Conservation (phyloP, 2,113 vertebrate genomes). For the Salvator merianae region DNA sequence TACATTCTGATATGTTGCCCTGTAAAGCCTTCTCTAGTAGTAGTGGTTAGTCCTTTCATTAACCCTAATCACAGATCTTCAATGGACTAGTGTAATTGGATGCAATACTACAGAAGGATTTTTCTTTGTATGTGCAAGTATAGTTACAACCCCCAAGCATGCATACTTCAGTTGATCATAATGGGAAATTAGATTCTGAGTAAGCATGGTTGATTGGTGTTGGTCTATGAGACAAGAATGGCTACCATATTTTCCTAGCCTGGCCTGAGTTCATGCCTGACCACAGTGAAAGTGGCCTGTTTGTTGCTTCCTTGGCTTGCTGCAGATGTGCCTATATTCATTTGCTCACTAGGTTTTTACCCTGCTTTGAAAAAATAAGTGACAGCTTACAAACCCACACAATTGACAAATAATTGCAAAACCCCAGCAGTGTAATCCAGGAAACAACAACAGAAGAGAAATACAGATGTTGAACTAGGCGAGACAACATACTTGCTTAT, state of each 20-base stretch:
- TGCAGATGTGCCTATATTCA: not conserved
- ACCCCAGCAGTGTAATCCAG: not conserved
- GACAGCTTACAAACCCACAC: not conserved
- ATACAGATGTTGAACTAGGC: not conserved
- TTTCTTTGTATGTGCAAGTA: not conserved
- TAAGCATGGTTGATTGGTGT: not conserved
- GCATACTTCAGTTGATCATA: not conserved
- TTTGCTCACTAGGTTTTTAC: not conserved
- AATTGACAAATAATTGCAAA: not conserved
- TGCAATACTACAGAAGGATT: constrained; percentile 1
- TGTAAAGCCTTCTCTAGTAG: constrained; percentile 10
- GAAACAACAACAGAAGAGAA: not conserved
- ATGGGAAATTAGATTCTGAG: not conserved
- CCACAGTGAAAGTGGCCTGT: not conserved
- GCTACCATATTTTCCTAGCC: not conserved
- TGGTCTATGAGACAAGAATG: not conserved
- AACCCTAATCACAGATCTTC: not conserved
- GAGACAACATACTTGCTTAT: not conserved
- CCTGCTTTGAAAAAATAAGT: not conserved
- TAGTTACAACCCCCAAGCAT: not conserved
- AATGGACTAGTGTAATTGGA: not conserved
- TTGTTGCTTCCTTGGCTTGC: not conserved
- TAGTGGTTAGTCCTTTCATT: not conserved
- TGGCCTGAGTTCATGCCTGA: not conserved
- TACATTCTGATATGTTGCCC: not conserved